A percentile compares a stretch with the other conserved stretches of the same genome.
These are phyloP conservation scores for human DNA, from an alignment of 2,113 vertebrate genomes.

Conservation along the genomic window GRCh38 chr14:57935001-57935500, in stretches of 20 bases:
- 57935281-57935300: neutral
- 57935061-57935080: neutral
- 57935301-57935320: neutral
- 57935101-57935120: neutral
- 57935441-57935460: neutral
- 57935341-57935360: neutral
- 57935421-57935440: neutral
- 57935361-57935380: neutral
- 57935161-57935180: neutral
- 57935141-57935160: neutral
- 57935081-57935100: neutral
- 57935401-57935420: neutral
- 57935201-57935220: neutral
- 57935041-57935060: neutral
- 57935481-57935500: neutral
- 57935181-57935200: neutral
- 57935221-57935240: neutral
- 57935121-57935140: neutral
- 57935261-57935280: neutral
- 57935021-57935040: neutral
- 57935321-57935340: neutral
- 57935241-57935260: neutral
- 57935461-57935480: neutral
- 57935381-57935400: neutral
- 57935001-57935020: neutral